phyloP scores from a whole-genome alignment of 2,113 vertebrate genomes.

The Pyxicephalus adspersus region DNA sequence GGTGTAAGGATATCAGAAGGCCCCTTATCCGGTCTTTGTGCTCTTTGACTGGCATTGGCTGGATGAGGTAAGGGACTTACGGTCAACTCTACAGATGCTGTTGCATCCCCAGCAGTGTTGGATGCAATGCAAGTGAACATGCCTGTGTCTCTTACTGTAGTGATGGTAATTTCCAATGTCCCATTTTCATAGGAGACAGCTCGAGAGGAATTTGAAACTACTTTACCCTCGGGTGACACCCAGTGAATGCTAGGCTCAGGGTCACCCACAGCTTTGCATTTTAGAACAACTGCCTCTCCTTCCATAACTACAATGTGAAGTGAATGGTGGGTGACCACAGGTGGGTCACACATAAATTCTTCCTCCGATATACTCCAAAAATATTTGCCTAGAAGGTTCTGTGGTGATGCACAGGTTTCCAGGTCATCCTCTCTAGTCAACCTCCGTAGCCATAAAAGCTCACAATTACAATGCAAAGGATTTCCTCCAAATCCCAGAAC shows the following conservation, averaged over 20 bases:
- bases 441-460: conserved; percentile 79
- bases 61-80: conserved; percentile 80
- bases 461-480: conserved; percentile 82
- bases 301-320: conserved; percentile 81
- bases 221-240: conserved; percentile 79
- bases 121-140: conserved; percentile 81
- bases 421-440: conserved; percentile 80
- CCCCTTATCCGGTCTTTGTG: conserved; percentile 75
- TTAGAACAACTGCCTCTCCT: conserved; percentile 78
- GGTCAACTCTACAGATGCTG: conserved; percentile 74
- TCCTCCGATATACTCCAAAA: conserved; percentile 84
- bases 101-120: conserved; percentile 78
- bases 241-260: conserved; percentile 79
- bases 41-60: conserved; percentile 66
- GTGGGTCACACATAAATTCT: conserved; percentile 82
- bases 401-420: conserved; percentile 79
- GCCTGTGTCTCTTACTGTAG: conserved; percentile 78
- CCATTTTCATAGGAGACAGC: conserved; percentile 79
- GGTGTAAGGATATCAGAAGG: conserved; percentile 82
- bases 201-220: conserved; percentile 78
- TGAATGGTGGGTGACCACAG: conserved; percentile 80
- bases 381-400: conserved; percentile 77
- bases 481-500: conserved; percentile 81
- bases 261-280: conserved; percentile 79
- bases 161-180: conserved; percentile 78